A percentile compares a stretch with the other conserved stretches of the same genome.
These are phyloP conservation scores for Anableps anableps DNA, from an alignment of 2,797 vertebrate species.

Conservation along the genomic window DNA sequence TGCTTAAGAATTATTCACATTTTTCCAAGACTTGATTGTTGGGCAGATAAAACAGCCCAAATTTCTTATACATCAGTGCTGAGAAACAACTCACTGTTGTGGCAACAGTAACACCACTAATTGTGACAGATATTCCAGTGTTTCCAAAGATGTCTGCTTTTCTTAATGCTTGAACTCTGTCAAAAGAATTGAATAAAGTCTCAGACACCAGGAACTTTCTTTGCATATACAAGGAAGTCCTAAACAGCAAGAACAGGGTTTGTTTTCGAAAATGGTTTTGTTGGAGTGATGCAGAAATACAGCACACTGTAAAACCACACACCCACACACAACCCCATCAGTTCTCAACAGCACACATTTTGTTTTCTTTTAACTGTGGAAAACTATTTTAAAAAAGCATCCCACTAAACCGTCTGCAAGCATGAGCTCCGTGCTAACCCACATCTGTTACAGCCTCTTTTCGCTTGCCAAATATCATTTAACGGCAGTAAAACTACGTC, in stretches of 20 bases:
- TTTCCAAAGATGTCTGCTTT: not conserved
- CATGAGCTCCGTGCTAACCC: slow-evolving; percentile 34
- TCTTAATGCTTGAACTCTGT: not conserved
- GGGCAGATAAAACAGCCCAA: not conserved
- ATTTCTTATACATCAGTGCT: not conserved
- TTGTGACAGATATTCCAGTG: not conserved
- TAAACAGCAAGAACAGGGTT: not conserved
- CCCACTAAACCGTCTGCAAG: slow-evolving; percentile 59
- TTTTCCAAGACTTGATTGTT: not conserved
- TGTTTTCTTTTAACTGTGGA: slow-evolving; percentile 30
- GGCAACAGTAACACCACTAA: not conserved
- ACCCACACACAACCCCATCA: not conserved
- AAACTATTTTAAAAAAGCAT: slow-evolving; percentile 33
- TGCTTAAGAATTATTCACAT: not conserved
- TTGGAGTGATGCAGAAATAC: not conserved
- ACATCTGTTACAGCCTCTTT: slow-evolving; percentile 63
- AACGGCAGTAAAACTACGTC: slow-evolving; percentile 61
- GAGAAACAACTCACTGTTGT: not conserved
- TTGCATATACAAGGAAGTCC: not conserved
- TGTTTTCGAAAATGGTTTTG: not conserved
- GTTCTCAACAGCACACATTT: not conserved
- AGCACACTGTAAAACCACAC: slow-evolving; percentile 8
- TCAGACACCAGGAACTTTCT: not conserved
- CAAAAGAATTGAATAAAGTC: not conserved
- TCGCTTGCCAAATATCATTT: slow-evolving; percentile 61